These are phyloP conservation scores for Rana temporaria DNA, from an alignment of 2,113 vertebrate species.

Conservation along the genomic window DNA sequence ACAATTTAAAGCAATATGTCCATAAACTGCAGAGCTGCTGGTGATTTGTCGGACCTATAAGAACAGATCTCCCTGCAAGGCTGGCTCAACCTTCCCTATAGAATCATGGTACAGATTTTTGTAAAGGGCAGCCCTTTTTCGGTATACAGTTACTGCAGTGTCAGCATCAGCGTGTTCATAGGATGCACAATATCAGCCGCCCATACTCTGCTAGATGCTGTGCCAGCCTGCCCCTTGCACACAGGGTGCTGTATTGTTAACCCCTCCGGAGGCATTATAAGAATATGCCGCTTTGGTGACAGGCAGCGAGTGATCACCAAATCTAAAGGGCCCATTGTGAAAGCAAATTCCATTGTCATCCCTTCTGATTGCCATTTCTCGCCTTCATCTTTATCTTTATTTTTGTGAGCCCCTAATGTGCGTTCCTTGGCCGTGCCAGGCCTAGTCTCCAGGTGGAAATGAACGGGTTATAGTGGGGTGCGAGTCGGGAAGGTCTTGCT, in stretches of 20 bases:
- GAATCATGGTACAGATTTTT: too few relatives aligned
- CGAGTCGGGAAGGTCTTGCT: neutral
- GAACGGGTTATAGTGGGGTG: conserved; percentile 11
- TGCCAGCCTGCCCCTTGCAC: neutral
- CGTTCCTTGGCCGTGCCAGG: neutral
- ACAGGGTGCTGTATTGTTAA: conserved; percentile 9
- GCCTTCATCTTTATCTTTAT: neutral
- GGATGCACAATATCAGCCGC: neutral
- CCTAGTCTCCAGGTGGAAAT: neutral
- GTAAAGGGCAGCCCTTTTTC: too few relatives aligned
- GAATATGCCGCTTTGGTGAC: conserved; percentile 4
- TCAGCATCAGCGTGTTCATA: neutral
- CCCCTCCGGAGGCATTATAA: neutral
- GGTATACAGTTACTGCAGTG: neutral
- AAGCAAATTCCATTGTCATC: neutral
- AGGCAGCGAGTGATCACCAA: conserved; percentile 4
- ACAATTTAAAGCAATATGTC: too few relatives aligned
- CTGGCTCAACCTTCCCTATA: too few relatives aligned
- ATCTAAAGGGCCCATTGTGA: conserved; percentile 15
- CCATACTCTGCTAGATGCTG: neutral
- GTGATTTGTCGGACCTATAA: too few relatives aligned
- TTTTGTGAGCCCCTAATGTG: neutral
- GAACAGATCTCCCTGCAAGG: too few relatives aligned
- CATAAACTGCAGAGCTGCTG: too few relatives aligned
- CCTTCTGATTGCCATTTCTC: neutral